Percentiles rank a stretch among this genome's conserved stretches.
phyloP scores from a whole-genome alignment of 2,113 vertebrate species.

The Trochalopteron elliotii region DNA sequence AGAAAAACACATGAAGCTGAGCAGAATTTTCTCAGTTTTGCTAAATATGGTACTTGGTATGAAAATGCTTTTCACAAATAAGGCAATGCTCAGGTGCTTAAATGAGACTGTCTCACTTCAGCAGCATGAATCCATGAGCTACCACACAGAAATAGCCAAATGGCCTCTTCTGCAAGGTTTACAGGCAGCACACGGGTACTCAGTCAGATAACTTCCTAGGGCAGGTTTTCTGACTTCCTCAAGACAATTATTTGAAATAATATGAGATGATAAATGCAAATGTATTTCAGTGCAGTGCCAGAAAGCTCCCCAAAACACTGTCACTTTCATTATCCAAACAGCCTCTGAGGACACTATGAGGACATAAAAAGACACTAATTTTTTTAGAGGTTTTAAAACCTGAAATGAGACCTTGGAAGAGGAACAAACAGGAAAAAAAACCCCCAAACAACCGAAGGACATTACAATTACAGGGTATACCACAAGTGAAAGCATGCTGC shows the following conservation, averaged over 20 bases:
- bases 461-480: not conserved
- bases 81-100: not conserved
- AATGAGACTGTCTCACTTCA: not conserved
- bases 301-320: conserved; percentile 22
- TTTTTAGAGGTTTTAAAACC: conserved; percentile 15
- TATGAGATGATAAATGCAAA: conserved; percentile 45
- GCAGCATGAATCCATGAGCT: not conserved
- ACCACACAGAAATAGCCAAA: not conserved
- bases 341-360: not conserved
- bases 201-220: not conserved
- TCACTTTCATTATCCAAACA: conserved; percentile 28
- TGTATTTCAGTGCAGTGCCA: not conserved
- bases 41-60: not conserved
- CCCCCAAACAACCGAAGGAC: not conserved
- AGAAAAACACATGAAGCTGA: not conserved
- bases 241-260: conserved; percentile 39
- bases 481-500: not conserved
- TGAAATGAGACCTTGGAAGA: not conserved
- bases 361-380: not conserved
- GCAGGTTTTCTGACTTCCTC: not conserved
- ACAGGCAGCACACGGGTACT: not conserved
- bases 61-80: not conserved
- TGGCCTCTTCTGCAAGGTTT: not conserved
- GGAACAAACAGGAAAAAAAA: not conserved
- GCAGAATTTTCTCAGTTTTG: not conserved